These are phyloP conservation scores for Stenotaenia linearis DNA, from an alignment of 2,888 invertebrate genomes.

Conservation along the genomic window DNA sequence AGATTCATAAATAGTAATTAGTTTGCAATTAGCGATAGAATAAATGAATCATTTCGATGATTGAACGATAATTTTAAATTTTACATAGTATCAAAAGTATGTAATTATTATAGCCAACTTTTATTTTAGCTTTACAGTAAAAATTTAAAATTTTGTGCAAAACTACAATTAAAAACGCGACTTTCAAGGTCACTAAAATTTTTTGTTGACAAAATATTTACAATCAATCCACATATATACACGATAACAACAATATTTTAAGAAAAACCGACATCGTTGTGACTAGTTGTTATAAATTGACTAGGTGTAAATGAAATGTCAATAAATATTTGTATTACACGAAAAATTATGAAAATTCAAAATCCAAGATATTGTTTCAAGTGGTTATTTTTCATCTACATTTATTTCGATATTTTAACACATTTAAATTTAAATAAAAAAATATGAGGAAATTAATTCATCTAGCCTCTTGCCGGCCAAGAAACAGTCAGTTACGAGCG, in stretches of 20 bases:
- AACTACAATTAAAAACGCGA: background rate
- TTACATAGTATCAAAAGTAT: background rate
- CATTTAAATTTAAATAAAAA: background rate
- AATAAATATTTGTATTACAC: background rate
- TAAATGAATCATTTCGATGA: no score
- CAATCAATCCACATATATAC: slow-evolving; percentile 16
- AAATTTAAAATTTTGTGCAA: background rate
- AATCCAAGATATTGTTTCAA: background rate
- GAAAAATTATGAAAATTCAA: background rate
- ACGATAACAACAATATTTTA: background rate
- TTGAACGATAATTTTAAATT: no score
- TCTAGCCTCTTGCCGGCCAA: background rate
- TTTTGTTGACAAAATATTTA: background rate
- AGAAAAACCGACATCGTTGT: background rate
- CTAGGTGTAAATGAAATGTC: background rate
- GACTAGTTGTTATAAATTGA: background rate
- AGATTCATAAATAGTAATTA: no score
- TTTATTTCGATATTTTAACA: background rate
- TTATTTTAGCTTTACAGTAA: background rate
- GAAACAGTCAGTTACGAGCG: background rate
- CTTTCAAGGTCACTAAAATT: background rate
- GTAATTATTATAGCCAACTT: background rate
- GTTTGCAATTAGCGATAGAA: no score
- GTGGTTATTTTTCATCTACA: background rate
- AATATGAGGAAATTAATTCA: background rate